Conservation (phyloP, 2,888 invertebrate genomes). For the Hetaerina titia region DNA sequence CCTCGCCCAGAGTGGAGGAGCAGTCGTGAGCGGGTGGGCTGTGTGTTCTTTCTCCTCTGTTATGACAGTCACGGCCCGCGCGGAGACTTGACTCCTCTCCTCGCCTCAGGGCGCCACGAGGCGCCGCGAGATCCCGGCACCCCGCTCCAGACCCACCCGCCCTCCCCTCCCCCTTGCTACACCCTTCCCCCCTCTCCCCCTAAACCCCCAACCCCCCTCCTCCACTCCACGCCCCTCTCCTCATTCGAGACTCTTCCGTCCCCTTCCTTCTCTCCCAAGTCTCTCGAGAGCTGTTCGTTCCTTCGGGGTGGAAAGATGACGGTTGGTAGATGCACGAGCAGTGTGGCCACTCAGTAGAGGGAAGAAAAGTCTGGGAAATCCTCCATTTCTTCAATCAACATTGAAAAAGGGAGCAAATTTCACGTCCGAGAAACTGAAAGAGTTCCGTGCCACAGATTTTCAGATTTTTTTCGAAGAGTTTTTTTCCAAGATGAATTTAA, state of each 20-base stretch:
- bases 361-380: no score
- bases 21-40: background rate
- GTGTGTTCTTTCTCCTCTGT: background rate
- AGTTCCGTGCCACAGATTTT: no score
- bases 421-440: no score
- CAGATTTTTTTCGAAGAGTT: no score
- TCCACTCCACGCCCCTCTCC: background rate
- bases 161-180: background rate
- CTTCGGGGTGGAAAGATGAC: background rate
- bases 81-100: background rate
- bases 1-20: no score
- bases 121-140: background rate
- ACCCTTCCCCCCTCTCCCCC: background rate
- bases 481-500: no score
- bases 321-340: background rate
- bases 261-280: background rate
- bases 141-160: background rate
- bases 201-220: background rate
- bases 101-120: background rate
- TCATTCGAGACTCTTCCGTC: background rate
- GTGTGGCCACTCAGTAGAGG: no score
- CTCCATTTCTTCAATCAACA: no score
- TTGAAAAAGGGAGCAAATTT: no score
- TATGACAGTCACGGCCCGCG: slow-evolving; percentile 12
- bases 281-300: background rate